These are phyloP conservation scores for Pseudeuparius sepicola DNA, from an alignment of 2,888 invertebrate species.

Conservation along the genomic window DNA sequence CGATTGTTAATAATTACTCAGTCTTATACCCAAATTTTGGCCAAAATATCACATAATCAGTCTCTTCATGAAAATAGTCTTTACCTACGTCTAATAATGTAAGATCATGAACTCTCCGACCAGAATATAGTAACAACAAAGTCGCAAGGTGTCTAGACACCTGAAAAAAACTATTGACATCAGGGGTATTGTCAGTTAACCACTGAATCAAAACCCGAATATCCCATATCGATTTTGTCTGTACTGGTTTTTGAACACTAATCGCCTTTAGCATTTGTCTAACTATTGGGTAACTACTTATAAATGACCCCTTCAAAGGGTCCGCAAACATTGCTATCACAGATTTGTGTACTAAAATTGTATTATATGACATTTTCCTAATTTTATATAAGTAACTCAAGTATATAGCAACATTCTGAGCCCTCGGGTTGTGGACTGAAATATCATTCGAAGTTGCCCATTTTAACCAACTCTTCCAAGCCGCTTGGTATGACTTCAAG, in stretches of 20 bases:
- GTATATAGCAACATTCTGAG: conserved; percentile 7
- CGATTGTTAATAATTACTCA: conserved; percentile 17
- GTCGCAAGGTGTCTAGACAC: conserved; percentile 18
- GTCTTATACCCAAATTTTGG: conserved; percentile 26
- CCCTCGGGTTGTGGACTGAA: conserved; percentile 4
- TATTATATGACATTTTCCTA: conserved; percentile 8
- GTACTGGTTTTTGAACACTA: conserved; percentile 6
- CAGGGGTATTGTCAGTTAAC: conserved; percentile 2
- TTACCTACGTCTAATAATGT: conserved; percentile 15
- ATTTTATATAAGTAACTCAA: conserved; percentile 7
- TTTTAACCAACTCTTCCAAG: conserved; percentile 11
- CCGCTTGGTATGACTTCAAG: conserved; percentile 13
- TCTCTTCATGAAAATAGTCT: conserved; percentile 8
- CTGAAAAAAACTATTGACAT: conserved; percentile 14
- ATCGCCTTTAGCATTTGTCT: conserved; percentile 21
- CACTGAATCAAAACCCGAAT: conserved; percentile 9
- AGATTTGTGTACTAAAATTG: conserved; percentile 14
- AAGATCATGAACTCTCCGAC: conserved; percentile 20
- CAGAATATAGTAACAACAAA: conserved; percentile 19
- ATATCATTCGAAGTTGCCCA: conserved; percentile 7
- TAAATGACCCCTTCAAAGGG: conserved; percentile 6
- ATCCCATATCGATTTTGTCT: conserved; percentile 13
- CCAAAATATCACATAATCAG: conserved; percentile 20
- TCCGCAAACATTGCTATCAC: conserved; percentile 11
- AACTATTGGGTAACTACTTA: conserved; percentile 17